These are phyloP conservation scores for Capreolus pygargus DNA, from an alignment of 2,113 vertebrate species.

Conservation along the genomic window DNA sequence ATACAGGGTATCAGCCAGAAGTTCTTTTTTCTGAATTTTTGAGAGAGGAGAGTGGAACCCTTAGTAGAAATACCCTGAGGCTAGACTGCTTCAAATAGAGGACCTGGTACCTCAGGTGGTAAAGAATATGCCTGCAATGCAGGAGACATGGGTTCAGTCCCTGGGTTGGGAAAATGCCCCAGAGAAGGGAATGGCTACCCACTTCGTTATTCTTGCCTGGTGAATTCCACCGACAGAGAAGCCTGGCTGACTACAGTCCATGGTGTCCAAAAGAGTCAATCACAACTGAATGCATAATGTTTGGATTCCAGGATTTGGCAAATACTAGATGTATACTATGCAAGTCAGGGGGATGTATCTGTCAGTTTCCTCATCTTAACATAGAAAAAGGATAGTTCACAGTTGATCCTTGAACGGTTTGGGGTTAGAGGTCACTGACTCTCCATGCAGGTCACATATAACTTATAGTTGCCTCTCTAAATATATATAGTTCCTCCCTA, in stretches of 20 bases:
- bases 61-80: background rate
- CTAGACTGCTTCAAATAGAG: background rate
- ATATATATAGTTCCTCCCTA: background rate
- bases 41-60: background rate
- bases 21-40: background rate
- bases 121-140: background rate
- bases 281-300: background rate
- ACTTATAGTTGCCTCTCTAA: background rate
- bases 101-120: background rate
- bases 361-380: background rate
- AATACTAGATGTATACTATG: background rate
- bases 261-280: fast-evolving
- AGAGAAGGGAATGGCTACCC: background rate
- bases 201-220: background rate
- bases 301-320: background rate
- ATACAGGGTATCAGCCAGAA: background rate
- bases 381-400: background rate
- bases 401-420: background rate
- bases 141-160: background rate
- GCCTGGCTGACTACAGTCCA: background rate
- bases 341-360: background rate
- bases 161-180: background rate
- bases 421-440: background rate
- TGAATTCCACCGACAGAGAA: background rate
- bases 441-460: background rate